Conservation (phyloP, 2,113 vertebrate genomes). For the Setophaga coronata region DNA sequence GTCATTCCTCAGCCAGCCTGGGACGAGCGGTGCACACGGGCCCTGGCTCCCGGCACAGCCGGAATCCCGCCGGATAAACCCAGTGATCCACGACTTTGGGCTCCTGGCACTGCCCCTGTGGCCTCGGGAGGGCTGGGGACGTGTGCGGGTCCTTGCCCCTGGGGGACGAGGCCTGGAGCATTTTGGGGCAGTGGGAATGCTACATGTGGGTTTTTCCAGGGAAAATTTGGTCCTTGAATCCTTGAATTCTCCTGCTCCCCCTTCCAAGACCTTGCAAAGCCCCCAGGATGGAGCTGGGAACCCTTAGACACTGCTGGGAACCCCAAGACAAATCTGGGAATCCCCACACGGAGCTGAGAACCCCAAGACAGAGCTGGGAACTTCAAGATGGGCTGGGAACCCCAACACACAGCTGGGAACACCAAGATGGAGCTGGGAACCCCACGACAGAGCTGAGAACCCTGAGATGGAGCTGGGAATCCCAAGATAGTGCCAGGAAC, state of each 20-base stretch:
- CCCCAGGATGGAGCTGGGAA: rapidly evolving
- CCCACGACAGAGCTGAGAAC: not conserved
- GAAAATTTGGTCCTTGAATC: not conserved
- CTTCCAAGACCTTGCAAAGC: not conserved
- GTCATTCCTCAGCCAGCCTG: not conserved
- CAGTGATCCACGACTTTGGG: rapidly evolving
- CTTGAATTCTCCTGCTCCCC: rapidly evolving
- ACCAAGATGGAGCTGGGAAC: rapidly evolving
- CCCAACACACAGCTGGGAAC: not conserved
- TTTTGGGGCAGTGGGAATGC: rapidly evolving
- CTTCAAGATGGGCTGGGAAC: rapidly evolving
- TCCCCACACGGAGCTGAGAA: rapidly evolving
- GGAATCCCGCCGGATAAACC: rapidly evolving
- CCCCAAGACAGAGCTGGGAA: rapidly evolving
- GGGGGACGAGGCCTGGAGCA: not conserved
- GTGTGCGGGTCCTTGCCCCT: rapidly evolving
- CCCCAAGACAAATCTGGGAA: rapidly evolving
- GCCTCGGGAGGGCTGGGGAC: not conserved
- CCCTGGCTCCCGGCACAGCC: not conserved
- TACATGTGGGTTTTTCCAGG: not conserved
- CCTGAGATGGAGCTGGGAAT: rapidly evolving
- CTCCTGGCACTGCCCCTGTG: rapidly evolving
- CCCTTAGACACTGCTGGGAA: rapidly evolving
- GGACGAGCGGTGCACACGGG: rapidly evolving
- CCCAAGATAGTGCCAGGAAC: rapidly evolving